phyloP scores from a whole-genome alignment of 2,113 vertebrate species.

The Cheilinus undulatus region DNA sequence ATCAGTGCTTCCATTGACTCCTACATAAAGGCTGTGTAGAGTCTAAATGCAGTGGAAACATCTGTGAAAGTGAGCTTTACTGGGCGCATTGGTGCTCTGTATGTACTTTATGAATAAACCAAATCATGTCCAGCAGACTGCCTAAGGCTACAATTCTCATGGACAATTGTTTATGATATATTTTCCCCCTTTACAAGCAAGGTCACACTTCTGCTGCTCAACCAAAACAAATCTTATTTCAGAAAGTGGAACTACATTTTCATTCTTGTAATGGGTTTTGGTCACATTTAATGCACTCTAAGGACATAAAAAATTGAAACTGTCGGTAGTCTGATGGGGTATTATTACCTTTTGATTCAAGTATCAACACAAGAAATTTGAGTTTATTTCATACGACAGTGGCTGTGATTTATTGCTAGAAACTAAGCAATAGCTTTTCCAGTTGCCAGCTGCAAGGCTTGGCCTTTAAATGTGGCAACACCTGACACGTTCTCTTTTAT shows the following conservation, averaged over 20 bases:
- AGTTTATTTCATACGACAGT: conserved; percentile 4
- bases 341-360: not conserved
- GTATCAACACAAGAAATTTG: conserved; percentile 4
- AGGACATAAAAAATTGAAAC: conserved; percentile 3
- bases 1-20: conserved; percentile 12
- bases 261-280: not conserved
- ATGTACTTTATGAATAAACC: not conserved
- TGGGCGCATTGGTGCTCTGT: not conserved
- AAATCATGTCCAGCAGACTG: not conserved
- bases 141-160: not conserved
- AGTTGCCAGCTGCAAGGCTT: not conserved
- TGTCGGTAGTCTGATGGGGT: not conserved
- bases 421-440: not conserved
- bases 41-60: no score
- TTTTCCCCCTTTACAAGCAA: not conserved
- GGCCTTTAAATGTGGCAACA: not conserved
- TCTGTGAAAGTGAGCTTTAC: not conserved
- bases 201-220: not conserved
- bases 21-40: not conserved
- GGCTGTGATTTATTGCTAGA: conserved; percentile 19
- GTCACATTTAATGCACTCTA: not conserved
- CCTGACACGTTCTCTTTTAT: not conserved
- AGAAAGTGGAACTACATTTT: not conserved
- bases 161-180: not conserved
- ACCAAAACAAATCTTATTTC: not conserved